Conservation (phyloP, 2,113 vertebrate species). For the Myotis lucifugus region DNA sequence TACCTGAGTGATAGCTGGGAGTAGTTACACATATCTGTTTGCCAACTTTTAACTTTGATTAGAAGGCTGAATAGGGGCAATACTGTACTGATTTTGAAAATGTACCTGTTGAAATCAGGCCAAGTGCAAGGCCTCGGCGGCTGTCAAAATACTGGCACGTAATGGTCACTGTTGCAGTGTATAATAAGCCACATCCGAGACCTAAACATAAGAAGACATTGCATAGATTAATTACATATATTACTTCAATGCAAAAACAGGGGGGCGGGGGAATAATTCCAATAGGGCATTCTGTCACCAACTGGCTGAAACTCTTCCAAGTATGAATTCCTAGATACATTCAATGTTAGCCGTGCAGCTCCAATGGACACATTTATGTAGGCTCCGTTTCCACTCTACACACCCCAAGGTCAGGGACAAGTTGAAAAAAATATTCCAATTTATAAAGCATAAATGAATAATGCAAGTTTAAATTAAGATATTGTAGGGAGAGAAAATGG, state of each 20-base stretch:
- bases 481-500: background rate
- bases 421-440: background rate
- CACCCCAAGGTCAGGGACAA: background rate
- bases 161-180: constrained; percentile 95
- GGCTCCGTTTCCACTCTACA: background rate
- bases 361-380: background rate
- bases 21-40: background rate
- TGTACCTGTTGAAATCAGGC: constrained; percentile 97
- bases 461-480: background rate
- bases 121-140: constrained; percentile 94
- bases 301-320: background rate
- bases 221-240: background rate
- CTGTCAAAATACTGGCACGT: constrained; percentile 98
- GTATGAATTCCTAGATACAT: background rate
- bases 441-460: constrained; percentile 22
- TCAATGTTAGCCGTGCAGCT: rapidly evolving
- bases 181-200: constrained; percentile 94
- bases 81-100: constrained; percentile 27
- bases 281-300: background rate
- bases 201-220: constrained; percentile 83
- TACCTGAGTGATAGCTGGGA: background rate
- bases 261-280: background rate
- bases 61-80: background rate
- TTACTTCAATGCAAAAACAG: background rate
- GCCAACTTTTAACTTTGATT: background rate